Percentiles rank a stretch among this genome's conserved stretches.
Evolutionary conservation across 2,113 vertebrate species (phyloP).

Genomic region (Eublepharis macularius): DNA sequence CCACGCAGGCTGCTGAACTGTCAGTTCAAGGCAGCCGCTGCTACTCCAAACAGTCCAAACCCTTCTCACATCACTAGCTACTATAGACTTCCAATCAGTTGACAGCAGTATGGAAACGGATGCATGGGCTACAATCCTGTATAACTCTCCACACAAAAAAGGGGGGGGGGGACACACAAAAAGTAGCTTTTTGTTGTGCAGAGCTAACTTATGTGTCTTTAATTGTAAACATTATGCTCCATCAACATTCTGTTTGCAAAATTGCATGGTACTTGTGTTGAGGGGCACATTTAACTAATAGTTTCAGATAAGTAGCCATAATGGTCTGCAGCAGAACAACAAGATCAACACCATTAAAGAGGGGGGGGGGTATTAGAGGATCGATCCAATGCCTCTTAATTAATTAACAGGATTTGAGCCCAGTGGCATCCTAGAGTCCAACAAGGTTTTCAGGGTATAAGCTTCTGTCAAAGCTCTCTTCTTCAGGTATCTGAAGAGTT

Average conservation of each 20-base stretch:
- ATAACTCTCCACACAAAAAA: neutral
- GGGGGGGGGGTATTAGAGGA: no score
- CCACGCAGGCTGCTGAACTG: slow-evolving; percentile 26
- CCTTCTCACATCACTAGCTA: neutral
- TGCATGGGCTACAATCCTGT: slow-evolving; percentile 20
- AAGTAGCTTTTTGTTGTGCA: neutral
- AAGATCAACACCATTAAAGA: no score
- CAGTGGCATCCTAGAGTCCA: no score
- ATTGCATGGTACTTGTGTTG: neutral
- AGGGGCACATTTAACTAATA: neutral
- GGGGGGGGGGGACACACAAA: neutral
- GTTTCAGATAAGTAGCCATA: no score
- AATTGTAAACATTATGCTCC: neutral
- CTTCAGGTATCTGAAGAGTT: no score
- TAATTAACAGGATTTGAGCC: no score
- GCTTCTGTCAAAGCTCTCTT: no score
- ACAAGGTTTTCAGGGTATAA: no score
- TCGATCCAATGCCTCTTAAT: no score
- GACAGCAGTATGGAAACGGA: slow-evolving; percentile 26
- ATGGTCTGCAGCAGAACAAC: no score
- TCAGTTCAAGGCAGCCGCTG: neutral
- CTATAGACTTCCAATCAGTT: slow-evolving; percentile 22
- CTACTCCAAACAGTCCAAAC: neutral
- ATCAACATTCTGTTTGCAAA: neutral
- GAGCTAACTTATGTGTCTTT: neutral